Base-by-base conservation (phyloP, 2,797 vertebrate species). In the Sphenopsis melanotis region DNA sequence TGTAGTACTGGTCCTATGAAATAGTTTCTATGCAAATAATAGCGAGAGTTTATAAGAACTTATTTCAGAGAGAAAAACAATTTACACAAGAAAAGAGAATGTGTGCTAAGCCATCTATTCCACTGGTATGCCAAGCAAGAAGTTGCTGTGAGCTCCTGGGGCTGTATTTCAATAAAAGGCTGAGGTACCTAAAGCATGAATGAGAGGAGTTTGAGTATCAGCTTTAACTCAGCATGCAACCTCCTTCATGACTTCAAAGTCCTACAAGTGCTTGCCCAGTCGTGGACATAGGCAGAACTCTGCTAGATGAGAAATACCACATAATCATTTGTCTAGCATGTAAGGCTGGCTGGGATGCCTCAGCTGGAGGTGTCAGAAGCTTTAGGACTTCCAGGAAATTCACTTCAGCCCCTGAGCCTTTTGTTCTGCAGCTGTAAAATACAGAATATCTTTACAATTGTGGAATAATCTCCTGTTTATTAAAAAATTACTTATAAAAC, bases 1-100 rank as follows among this genome's bases (percentile, higher is more conserved):
- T 9, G 5, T 37, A 71, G 37, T 27, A 32, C 26, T 39, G 18
- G 10, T 0, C 0, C 2, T 82, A 21, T n/a, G 3, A 61, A 77
- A 65, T 50, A 12, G 4, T 39, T 88, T 44, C 11, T 22, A 39
- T 7, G 27, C 11, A n/a, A 70, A 21, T 87, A 87, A 56, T 39
- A 27, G 32, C n/a, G 46, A 44, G 8, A 82, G 1, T 1, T 63
- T 50, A 5, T 30, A 78, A 59, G 11, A n/a, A 66, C 8, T 41
- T 84, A n/a, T 15, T 88, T 81, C 42, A 84, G 24, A 37, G 23
- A 76, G 15, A 29, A 65, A 57, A 56, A 8, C 3, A 34, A 49
- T 53, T 57, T 49, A 18, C 7, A 55, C 63, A 69, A 71, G 5
- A 37, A 72, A 90, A 65, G 3, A 41, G 22, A 77, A 49, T 18